Conservation (phyloP, 1,140 invertebrate genomes). For the Uloborus diversus region DNA sequence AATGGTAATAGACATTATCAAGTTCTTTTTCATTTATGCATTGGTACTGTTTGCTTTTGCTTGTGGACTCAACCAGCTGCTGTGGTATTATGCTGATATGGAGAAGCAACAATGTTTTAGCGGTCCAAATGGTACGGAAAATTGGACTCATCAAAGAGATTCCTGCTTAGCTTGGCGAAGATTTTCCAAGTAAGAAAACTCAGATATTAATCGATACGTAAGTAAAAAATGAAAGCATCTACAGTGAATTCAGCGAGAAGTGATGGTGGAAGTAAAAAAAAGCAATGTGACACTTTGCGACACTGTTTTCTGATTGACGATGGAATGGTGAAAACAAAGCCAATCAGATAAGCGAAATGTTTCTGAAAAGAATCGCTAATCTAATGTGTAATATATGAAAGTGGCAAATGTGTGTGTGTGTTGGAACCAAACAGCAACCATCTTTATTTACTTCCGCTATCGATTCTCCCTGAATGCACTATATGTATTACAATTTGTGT, state of each 20-base stretch:
- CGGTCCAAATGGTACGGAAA: slow-evolving; percentile 70
- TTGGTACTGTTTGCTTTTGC: slow-evolving; percentile 96
- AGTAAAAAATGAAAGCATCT: neutral
- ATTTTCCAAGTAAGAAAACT: slow-evolving; percentile 82
- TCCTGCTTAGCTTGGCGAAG: slow-evolving; percentile 88
- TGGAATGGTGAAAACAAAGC: too few relatives aligned
- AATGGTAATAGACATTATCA: slow-evolving; percentile 98
- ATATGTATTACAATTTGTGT: too few relatives aligned
- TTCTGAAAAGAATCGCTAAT: too few relatives aligned
- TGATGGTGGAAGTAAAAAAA: neutral
- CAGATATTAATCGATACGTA: too few relatives aligned
- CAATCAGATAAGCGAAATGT: too few relatives aligned
- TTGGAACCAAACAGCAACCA: too few relatives aligned
- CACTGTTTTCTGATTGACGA: too few relatives aligned
- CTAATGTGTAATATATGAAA: too few relatives aligned
- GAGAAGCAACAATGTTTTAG: slow-evolving; percentile 86
- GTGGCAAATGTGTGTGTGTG: too few relatives aligned
- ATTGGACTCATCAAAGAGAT: slow-evolving; percentile 82
- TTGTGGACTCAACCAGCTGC: slow-evolving; percentile 86
- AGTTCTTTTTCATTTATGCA: slow-evolving; percentile 95
- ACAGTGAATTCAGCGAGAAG: neutral
- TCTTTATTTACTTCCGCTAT: too few relatives aligned
- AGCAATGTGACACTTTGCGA: neutral
- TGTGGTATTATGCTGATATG: slow-evolving; percentile 96
- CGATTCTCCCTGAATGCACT: too few relatives aligned